phyloP scores from a whole-genome alignment of 1,140 invertebrate species.

The Thaumetopoea pityocampa region DNA sequence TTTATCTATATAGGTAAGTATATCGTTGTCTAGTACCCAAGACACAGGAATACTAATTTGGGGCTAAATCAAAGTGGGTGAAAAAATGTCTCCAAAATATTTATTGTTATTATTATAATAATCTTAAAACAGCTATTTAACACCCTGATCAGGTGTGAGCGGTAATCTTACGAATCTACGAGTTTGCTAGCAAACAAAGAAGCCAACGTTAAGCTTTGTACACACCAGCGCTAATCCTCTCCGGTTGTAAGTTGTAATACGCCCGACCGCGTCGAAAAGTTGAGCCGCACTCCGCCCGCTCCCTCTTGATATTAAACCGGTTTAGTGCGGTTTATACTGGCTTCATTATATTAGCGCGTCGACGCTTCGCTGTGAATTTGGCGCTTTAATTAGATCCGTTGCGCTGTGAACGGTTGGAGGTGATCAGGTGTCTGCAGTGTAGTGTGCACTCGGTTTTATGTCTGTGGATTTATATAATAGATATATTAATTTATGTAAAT shows the following conservation, averaged over 20 bases:
- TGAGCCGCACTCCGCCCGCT: slow-evolving; percentile 35
- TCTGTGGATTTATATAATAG: slow-evolving; percentile 39
- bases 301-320: slow-evolving; percentile 67
- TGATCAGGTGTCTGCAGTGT: slow-evolving; percentile 28
- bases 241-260: slow-evolving; percentile 52
- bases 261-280: slow-evolving; percentile 48
- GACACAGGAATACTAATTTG: no score
- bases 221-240: slow-evolving; percentile 47
- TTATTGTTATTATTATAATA: no score
- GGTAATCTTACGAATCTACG: no score
- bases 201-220: slow-evolving; percentile 51
- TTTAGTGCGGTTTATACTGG: slow-evolving; percentile 64
- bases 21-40: no score
- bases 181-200: slow-evolving; percentile 46
- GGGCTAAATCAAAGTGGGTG: no score
- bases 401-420: slow-evolving; percentile 30
- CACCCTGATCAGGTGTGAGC: no score
- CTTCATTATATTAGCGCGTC: slow-evolving; percentile 71
- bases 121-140: no score
- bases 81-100: no score
- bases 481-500: no score
- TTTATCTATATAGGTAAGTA: no score
- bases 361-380: slow-evolving; percentile 49
- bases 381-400: slow-evolving; percentile 52
- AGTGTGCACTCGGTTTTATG: slow-evolving; percentile 20